Conservation (phyloP, 2,113 vertebrate species). For the Gadus macrocephalus region DNA sequence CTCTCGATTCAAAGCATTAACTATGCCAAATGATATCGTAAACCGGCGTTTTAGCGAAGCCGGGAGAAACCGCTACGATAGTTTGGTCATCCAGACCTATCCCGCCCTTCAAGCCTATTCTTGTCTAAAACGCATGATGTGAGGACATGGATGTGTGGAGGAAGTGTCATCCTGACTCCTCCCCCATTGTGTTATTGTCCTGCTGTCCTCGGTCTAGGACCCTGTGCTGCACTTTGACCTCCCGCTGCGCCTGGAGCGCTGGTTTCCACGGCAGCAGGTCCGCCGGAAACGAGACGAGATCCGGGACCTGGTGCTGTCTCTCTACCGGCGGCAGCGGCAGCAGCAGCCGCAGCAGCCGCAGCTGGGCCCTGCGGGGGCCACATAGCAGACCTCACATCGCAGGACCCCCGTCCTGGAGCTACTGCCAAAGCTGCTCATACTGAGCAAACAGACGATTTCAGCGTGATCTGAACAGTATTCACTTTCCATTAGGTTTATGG, state of each 20-base stretch:
- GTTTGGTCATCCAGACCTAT: too few species aligned
- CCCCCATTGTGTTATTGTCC: too few species aligned
- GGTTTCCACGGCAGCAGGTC: conserved; percentile 89
- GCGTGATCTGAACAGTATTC: conserved; percentile 26
- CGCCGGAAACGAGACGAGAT: conserved; percentile 91
- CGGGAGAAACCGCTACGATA: too few species aligned
- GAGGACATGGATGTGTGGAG: too few species aligned
- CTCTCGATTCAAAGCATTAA: too few species aligned
- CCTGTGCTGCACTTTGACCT: conserved; percentile 90
- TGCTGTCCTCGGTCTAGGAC: conserved; percentile 68
- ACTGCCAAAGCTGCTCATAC: conserved; percentile 49
- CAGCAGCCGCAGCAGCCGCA: conserved; percentile 68
- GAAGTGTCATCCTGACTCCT: too few species aligned
- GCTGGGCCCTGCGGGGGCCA: conserved; percentile 21
- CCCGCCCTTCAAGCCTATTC: too few species aligned
- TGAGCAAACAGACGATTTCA: conserved; percentile 43
- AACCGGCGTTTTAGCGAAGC: too few species aligned
- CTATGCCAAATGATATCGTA: too few species aligned
- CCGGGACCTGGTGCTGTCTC: conserved; percentile 84
- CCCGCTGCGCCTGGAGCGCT: conserved; percentile 81
- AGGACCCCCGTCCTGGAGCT: conserved; percentile 15
- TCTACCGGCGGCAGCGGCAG: conserved; percentile 74
- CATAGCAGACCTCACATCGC: conserved; percentile 9
- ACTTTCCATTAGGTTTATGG: conserved; percentile 2
- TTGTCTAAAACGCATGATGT: too few species aligned